phyloP scores from a whole-genome alignment of 2,113 vertebrate species.

The Naja naja region DNA sequence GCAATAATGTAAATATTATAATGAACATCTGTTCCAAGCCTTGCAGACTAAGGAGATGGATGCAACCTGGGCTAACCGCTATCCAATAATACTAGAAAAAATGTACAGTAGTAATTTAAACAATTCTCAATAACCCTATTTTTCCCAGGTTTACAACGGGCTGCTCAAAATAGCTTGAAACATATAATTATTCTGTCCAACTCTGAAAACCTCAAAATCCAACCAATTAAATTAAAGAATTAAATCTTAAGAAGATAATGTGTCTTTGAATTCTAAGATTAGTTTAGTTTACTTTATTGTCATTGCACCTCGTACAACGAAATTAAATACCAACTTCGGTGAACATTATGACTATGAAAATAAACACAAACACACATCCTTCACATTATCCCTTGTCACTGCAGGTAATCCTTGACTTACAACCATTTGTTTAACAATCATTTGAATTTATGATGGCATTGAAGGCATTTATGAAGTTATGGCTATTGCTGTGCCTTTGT shows the following conservation, averaged over 20 bases:
- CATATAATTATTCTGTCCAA: neutral
- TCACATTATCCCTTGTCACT: too few relatives aligned
- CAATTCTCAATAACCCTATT: neutral
- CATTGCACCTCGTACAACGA: too few relatives aligned
- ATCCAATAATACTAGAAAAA: neutral
- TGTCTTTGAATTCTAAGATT: neutral
- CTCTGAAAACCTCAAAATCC: neutral
- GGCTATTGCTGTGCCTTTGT: neutral
- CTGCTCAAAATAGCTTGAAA: neutral
- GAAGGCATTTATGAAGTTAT: neutral
- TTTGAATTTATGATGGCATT: neutral
- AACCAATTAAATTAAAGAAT: neutral
- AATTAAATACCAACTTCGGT: too few relatives aligned
- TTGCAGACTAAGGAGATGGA: neutral
- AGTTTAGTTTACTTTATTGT: too few relatives aligned
- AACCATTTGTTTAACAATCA: neutral
- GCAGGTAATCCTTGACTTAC: neutral
- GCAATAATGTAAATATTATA: slow-evolving; percentile 22
- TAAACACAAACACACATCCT: too few relatives aligned
- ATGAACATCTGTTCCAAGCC: slow-evolving; percentile 7
- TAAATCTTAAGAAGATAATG: neutral
- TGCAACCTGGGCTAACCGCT: neutral
- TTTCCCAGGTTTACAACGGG: neutral
- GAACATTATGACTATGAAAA: too few relatives aligned
- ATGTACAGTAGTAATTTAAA: neutral